Evolutionary conservation across 2,797 vertebrate species (phyloP).

Genomic region (Sebastes nivosus): DNA sequence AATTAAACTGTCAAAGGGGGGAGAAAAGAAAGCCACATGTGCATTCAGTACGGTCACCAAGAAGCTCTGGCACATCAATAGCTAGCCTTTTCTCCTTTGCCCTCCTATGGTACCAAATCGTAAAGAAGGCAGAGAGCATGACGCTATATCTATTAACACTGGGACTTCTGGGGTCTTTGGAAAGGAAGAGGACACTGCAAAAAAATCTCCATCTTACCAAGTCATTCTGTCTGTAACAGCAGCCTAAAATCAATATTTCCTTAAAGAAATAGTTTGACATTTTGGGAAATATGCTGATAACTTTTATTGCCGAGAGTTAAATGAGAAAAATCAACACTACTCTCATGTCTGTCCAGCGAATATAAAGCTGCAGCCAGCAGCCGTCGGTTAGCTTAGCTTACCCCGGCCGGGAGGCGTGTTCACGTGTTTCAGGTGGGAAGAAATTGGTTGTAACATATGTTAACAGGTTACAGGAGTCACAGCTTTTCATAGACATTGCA

Average conservation of each 20-base stretch:
- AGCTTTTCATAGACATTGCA: too few species aligned
- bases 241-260: not conserved
- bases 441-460: too few species aligned
- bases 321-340: not conserved
- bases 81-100: slow-evolving; percentile 59
- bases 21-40: slow-evolving; percentile 67
- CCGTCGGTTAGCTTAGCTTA: not conserved
- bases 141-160: slow-evolving; percentile 47
- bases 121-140: slow-evolving; percentile 59
- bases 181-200: not conserved
- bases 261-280: not conserved
- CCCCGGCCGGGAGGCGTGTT: too few species aligned
- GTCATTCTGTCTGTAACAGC: not conserved
- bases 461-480: too few species aligned
- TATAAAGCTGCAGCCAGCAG: not conserved
- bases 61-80: slow-evolving; percentile 60
- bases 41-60: slow-evolving; percentile 60
- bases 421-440: too few species aligned
- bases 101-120: slow-evolving; percentile 50
- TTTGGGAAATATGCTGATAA: not conserved
- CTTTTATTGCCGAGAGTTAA: not conserved
- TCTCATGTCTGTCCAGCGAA: not conserved
- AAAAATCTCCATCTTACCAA: not conserved
- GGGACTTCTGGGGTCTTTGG: slow-evolving; percentile 28
- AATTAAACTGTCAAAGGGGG: slow-evolving; percentile 77